Base-by-base conservation (phyloP, 1,140 invertebrate genomes). In the Psilanteris sp. region DNA sequence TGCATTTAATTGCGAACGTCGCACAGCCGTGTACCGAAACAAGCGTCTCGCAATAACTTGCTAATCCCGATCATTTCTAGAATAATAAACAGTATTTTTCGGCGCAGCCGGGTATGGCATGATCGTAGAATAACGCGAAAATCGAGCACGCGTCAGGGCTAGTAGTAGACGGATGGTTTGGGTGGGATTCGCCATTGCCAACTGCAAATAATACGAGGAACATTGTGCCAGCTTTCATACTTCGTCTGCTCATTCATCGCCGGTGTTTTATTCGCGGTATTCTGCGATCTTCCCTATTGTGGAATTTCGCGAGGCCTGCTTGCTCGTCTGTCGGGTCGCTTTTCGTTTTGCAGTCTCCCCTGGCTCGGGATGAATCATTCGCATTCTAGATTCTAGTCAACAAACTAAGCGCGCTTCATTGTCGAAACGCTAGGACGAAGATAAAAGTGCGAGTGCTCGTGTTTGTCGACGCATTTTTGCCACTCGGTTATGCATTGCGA, bases 151-250 rank as follows among this genome's bases (percentile, higher is more conserved):
- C 6, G 59, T 9, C 13, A 8, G 15, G 13, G 39, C 27, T 24
- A 29, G 44, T 22, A 37, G 41, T 10, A 61, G 39, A 39, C 5
- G 34, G 5, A 13, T 32, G 18, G 46, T 44, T 44, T 6, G 43
- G 24, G n/a, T 41, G 44, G n/a, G n/a, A 55, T 70, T 59, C 43
- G 14, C 20, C 29, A 27, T 36, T 41, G 36, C 29, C 52, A 70
- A 61, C 54, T 32, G 54, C 59, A 70, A 70, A 70, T 62, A 71
- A 62, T 71, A 61, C 54, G 27, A 7, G 20, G 54, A 67, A 32
- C 31, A 71, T 62, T 61, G 67, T 59, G 36, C 46, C 20, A 9
- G 15, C 55, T 37, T 15, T 52, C 36, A 9, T 52, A 54, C 36
- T 54, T 44, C 27, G 29, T 22, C 8, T 9, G 18, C 27, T 46